Conservation (phyloP, 2,888 invertebrate species). For the Cecidostiba fungosa region DNA sequence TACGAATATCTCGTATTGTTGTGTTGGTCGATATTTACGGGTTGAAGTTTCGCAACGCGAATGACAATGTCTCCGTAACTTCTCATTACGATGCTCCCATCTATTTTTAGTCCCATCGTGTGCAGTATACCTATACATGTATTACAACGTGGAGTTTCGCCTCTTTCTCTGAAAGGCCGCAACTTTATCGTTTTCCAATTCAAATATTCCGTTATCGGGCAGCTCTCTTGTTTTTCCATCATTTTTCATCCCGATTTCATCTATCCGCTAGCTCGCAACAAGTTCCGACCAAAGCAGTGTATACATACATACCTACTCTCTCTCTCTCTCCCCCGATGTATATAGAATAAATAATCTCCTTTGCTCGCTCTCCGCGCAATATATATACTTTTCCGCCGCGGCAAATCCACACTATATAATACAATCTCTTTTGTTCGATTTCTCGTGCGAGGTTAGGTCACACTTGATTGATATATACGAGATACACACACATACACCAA, state of each 20-base stretch:
- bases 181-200: conserved; percentile 6
- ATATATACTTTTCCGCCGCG: conserved; percentile 15
- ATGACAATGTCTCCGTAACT: conserved; percentile 3
- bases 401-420: not conserved
- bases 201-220: not conserved
- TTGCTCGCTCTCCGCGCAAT: not conserved
- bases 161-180: not conserved
- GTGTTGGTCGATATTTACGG: conserved; percentile 25
- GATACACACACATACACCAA: not conserved
- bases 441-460: conserved; percentile 48
- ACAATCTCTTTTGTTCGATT: conserved; percentile 59
- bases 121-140: not conserved
- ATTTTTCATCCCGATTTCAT: conserved; percentile 11
- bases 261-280: not conserved
- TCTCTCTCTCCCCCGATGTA: not conserved
- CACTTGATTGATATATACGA: conserved; percentile 52
- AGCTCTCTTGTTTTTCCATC: not conserved
- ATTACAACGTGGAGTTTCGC: too few species aligned
- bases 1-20: conserved; percentile 13
- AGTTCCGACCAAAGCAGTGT: not conserved
- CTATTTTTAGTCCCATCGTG: not conserved
- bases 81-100: not conserved
- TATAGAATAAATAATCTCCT: conserved; percentile 54
- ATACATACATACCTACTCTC: not conserved
- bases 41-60: not conserved